phyloP scores from a whole-genome alignment of 2,888 invertebrate genomes.

The Drosophila maculinotata region DNA sequence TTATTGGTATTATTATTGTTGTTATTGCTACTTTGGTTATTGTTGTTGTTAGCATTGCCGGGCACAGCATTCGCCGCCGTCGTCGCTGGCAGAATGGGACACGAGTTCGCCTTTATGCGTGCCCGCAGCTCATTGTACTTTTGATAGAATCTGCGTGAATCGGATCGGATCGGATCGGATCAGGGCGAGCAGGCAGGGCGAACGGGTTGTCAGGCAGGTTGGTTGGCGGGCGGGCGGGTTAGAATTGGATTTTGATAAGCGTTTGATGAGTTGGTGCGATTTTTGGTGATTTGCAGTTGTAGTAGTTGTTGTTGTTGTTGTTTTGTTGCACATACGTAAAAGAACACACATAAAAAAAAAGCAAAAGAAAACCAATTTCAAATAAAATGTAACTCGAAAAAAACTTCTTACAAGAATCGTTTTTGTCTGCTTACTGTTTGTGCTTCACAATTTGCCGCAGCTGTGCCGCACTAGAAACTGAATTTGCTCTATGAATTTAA shows the following conservation, averaged over 20 bases:
- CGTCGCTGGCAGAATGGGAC: constrained; percentile 89
- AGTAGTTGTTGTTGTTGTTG: constrained; percentile 45
- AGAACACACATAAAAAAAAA: constrained; percentile 54
- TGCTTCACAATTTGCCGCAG: constrained; percentile 66
- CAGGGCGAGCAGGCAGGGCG: constrained; percentile 3
- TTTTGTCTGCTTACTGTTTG: constrained; percentile 45
- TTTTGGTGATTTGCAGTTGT: constrained; percentile 49
- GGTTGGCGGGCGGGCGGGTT: constrained; percentile 40
- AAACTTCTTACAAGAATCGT: constrained; percentile 16
- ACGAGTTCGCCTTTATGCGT: constrained; percentile 94
- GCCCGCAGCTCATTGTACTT: constrained; percentile 94
- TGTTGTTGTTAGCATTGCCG: constrained; percentile 77
- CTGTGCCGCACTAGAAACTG: constrained; percentile 22
- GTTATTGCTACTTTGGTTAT: constrained; percentile 77
- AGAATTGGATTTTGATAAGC: constrained; percentile 74
- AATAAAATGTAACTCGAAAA: constrained; percentile 30
- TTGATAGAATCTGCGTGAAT: constrained; percentile 91
- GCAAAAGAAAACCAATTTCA: constrained; percentile 62
- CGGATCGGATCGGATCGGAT: constrained; percentile 25
- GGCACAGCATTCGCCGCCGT: constrained; percentile 63
- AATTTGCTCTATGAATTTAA: constrained; percentile 14
- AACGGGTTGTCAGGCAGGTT: constrained; percentile 27
- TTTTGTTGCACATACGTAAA: constrained; percentile 58
- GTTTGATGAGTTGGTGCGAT: constrained; percentile 75
- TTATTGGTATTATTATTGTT: constrained; percentile 64